Base-by-base conservation (phyloP, 2,888 invertebrate species). In the Mythimna albipuncta region DNA sequence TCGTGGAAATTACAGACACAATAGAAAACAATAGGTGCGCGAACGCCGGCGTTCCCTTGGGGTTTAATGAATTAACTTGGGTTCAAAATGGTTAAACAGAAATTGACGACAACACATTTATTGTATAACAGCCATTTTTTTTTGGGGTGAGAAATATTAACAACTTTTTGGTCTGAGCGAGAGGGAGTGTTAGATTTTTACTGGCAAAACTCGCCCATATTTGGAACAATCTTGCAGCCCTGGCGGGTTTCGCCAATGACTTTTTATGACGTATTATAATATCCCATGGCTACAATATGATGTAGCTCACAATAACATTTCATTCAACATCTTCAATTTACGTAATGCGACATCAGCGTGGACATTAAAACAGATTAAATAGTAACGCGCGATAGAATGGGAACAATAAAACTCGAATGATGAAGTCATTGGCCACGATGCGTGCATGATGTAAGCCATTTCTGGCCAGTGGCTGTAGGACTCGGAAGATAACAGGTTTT, bases 381-480 rank as follows among this genome's bases (percentile, higher is more conserved):
- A 70, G 69, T 67, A 52, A 55, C 38, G 38, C 70, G 63, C 64
- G 32, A 69, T 75, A 61, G 68, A 72, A 85, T 83, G 67, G 72
- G 75, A 79, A 85, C 86, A 88, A 89, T 87, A 85, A 86, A 88
- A 80, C 79, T 71, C 75, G 75, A 74, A 79, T 83, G 81, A 84
- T 89, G 88, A 88, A 89, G 90, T 89, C 89, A 89, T 85, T 89
- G 87, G 80, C 83, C 85, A 88, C 79, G 79, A 77, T 72, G 77
- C 55, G 70, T 72, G 66, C 75, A 85, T 87, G 86, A 88, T 86
- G 86, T 86, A 87, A 88, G 83, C 86, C 62, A 81, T 79, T 77
- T 82, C 66, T 82, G 84, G 71, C 72, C 72, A 72, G 67, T 61
- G 59, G 67, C 44, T 70, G 59, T 63, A 68, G 67, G 47, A 63